These are phyloP conservation scores for Calameuta idolon DNA, from an alignment of 2,888 invertebrate species.

Conservation along the genomic window DNA sequence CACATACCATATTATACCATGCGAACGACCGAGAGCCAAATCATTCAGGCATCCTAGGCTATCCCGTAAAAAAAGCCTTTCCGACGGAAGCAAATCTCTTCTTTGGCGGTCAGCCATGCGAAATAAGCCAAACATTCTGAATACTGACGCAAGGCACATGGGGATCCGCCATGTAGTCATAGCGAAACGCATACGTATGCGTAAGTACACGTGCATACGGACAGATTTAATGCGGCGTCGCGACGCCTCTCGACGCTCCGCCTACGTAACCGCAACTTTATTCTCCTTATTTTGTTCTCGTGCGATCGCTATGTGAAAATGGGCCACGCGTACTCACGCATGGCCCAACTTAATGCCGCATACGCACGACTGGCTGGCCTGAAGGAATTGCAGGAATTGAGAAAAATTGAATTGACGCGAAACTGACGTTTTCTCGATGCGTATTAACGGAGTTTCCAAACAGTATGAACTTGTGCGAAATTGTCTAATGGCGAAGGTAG, in stretches of 20 bases:
- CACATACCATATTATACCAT: slow-evolving; percentile 52
- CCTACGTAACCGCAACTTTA: background rate
- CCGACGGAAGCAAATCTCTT: slow-evolving; percentile 64
- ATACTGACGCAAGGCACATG: slow-evolving; percentile 54
- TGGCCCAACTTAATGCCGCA: background rate
- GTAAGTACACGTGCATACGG: background rate
- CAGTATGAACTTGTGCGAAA: background rate
- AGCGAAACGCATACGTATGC: background rate
- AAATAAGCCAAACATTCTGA: slow-evolving; percentile 66
- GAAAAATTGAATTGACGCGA: background rate
- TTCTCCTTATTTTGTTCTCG: slow-evolving; percentile 1
- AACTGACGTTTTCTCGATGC: background rate
- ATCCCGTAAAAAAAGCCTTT: slow-evolving; percentile 52
- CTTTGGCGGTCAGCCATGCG: slow-evolving; percentile 63
- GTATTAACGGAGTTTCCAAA: background rate
- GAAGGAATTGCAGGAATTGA: background rate
- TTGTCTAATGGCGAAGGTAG: background rate
- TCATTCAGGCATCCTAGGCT: slow-evolving; percentile 21
- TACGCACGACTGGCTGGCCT: background rate
- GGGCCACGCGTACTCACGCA: background rate
- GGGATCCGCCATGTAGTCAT: background rate
- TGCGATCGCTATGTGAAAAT: background rate
- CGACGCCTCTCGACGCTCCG: slow-evolving; percentile 1
- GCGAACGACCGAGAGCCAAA: slow-evolving; percentile 37
- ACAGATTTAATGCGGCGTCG: background rate